Conservation (phyloP, 2,797 vertebrate species). For the Gallirallus australis region DNA sequence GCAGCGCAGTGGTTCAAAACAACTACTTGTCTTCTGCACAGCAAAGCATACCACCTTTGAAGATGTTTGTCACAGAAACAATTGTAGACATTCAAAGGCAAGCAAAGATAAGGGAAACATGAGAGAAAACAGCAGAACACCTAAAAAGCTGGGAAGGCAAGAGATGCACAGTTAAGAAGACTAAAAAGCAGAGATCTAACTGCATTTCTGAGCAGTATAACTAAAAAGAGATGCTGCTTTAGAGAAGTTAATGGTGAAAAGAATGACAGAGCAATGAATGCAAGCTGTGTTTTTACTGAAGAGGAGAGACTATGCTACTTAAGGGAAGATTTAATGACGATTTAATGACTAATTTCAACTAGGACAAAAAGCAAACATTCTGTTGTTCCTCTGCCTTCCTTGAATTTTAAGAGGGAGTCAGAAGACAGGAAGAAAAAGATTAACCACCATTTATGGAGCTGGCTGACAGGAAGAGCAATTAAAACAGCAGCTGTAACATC, state of each 20-base stretch:
- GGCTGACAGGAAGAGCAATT: not conserved
- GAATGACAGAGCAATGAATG: not conserved
- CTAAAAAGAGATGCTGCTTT: not conserved
- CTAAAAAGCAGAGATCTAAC: not conserved
- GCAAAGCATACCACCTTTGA: not conserved
- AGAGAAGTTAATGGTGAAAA: not conserved
- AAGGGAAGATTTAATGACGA: not conserved
- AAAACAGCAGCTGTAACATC: not conserved
- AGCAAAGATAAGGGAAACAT: not conserved
- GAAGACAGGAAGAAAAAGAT: not conserved
- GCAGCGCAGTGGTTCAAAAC: not conserved
- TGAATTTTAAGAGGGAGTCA: not conserved
- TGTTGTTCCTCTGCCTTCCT: not conserved
- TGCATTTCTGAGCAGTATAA: not conserved
- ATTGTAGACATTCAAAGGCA: not conserved
- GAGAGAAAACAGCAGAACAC: not conserved
- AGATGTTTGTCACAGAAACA: not conserved
- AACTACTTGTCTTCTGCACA: not conserved
- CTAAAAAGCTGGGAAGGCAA: not conserved
- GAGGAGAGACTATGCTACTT: not conserved
- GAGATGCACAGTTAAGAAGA: not conserved
- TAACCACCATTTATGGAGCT: not conserved
- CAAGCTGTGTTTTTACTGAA: not conserved
- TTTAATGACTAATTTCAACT: not conserved
- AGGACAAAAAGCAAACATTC: not conserved